Base-by-base conservation (phyloP, 2,113 vertebrate genomes). In the Trematomus loennbergii region DNA sequence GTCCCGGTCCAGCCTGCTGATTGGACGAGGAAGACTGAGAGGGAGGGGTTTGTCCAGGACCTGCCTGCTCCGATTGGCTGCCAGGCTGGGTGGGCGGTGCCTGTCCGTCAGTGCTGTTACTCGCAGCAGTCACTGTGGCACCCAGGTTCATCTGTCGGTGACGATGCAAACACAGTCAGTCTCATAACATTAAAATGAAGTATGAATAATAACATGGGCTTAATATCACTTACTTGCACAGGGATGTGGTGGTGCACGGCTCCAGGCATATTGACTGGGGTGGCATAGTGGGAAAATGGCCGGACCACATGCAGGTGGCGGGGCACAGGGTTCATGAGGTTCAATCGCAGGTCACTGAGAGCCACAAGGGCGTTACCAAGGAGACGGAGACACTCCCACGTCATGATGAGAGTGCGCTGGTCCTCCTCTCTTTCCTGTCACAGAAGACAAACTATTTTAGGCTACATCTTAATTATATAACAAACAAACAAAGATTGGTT, bases 321-420 rank as follows among this genome's bases (percentile, higher is more conserved):
- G 1, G 97, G 97, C n/a, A 95, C 92, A 0, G 93, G 94, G 43
- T 94, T 94, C 53, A 96, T 94, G 49, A 98, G 94, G 82, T 97
- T 97, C 79, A 97, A 94, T 50, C 97, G 96, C 82, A 98, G 89
- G 87, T 97, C 97, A 3, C 97, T 97, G 61, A 98, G 89, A 1
- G 96, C 96, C 58, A 97, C 96, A 4, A 97, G 95, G 36, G 96
- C 96, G 65, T 97, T 97, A 29, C 97, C 97, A 17, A 98, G 94
- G 25, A 97, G 94, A 75, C 96, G 95, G 18, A 97, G 95, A 55
- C 96, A 95, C 88, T 97, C 97, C 54, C 95, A 96, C 0, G 97
- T 96, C 64, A 97, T 82, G 25, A 96, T 94, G 13, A 98, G 95
- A 46, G 95, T 91, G 6, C 95, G 95, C 91, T 98, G 97, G 88